Conservation (phyloP, 2,888 invertebrate species). For the Capitulum mitella region DNA sequence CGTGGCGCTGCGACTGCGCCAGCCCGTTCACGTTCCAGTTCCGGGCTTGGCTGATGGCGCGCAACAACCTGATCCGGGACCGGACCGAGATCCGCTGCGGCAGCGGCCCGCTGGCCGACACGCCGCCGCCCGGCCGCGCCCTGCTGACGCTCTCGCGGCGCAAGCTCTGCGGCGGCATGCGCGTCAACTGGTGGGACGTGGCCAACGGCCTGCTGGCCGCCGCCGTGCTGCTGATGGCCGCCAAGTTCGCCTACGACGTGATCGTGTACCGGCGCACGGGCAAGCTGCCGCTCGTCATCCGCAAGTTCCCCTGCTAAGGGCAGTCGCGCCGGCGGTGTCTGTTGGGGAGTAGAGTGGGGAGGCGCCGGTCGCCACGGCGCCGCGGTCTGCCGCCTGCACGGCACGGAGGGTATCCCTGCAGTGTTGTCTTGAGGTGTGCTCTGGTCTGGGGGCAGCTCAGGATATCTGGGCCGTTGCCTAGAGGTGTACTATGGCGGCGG, state of each 20-base stretch:
- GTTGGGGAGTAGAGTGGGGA: no score
- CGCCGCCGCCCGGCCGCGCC: not conserved
- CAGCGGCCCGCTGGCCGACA: not conserved
- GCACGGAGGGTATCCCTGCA: no score
- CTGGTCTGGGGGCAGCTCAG: no score
- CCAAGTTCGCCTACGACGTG: not conserved
- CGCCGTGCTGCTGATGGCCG: not conserved
- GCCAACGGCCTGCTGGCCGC: not conserved
- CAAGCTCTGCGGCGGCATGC: not conserved
- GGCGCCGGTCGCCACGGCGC: no score
- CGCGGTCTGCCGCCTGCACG: no score
- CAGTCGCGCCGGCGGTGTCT: no score
- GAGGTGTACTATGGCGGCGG: no score
- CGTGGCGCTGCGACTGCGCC: conserved; percentile 1
- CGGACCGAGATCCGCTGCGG: not conserved
- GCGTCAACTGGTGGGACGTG: conserved; percentile 2
- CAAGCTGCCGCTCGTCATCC: not conserved
- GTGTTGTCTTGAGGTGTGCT: no score
- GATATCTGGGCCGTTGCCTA: no score
- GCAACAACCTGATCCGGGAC: conserved; percentile 5
- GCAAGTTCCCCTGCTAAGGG: not conserved
- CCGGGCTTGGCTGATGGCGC: not conserved
- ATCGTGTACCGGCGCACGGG: not conserved
- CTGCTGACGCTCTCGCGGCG: not conserved
- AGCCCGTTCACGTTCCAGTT: not conserved